Conservation (phyloP, 2,888 invertebrate genomes). For the Drosophila pegasa region DNA sequence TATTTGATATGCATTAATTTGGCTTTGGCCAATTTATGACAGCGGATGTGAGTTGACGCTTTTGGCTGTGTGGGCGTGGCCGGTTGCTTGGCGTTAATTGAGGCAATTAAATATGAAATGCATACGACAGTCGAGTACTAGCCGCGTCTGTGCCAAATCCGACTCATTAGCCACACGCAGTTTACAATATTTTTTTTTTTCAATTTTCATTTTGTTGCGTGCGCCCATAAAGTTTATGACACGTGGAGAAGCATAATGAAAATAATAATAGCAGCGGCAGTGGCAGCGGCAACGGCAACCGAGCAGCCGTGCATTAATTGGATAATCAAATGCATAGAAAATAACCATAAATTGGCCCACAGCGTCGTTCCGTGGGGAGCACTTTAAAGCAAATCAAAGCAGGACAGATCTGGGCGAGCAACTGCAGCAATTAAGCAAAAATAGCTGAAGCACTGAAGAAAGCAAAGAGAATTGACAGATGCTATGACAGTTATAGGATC, state of each 20-base stretch:
- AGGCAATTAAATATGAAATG: constrained; percentile 62
- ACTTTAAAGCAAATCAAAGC: constrained; percentile 52
- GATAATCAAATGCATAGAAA: constrained; percentile 60
- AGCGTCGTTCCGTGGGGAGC: constrained; percentile 38
- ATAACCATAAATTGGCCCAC: constrained; percentile 49
- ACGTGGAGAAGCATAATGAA: constrained; percentile 36
- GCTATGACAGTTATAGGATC: not conserved
- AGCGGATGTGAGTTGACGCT: constrained; percentile 73
- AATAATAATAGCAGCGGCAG: constrained; percentile 19
- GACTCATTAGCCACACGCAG: constrained; percentile 70
- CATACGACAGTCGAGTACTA: constrained; percentile 26
- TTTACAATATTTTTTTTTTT: constrained; percentile 13
- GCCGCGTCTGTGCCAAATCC: constrained; percentile 33
- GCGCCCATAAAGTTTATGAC: constrained; percentile 56
- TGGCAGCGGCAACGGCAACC: constrained; percentile 12
- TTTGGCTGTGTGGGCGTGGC: constrained; percentile 43
- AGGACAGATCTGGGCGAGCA: constrained; percentile 16
- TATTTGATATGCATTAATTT: constrained; percentile 24
- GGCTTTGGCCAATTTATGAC: constrained; percentile 61
- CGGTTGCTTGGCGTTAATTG: constrained; percentile 70
- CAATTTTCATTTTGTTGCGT: constrained; percentile 7
- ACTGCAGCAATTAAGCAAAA: constrained; percentile 40
- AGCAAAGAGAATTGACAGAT: not conserved
- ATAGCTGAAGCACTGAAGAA: constrained; percentile 23
- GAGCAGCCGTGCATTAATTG: constrained; percentile 56